These are phyloP conservation scores for Pseudois nayaur DNA, from an alignment of 2,113 vertebrate genomes.

Conservation along the genomic window DNA sequence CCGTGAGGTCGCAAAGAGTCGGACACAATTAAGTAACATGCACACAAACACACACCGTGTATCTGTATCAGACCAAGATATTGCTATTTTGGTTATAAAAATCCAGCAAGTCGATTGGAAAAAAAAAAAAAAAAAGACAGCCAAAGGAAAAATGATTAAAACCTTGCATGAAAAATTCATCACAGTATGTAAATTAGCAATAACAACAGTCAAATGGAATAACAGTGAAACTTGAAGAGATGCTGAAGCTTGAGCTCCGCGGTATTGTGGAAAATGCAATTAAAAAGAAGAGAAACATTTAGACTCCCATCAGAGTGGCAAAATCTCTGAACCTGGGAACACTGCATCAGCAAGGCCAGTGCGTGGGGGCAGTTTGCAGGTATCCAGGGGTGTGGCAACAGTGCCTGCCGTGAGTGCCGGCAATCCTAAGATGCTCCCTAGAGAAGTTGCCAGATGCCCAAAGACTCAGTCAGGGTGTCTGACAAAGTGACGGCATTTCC, in stretches of 20 bases:
- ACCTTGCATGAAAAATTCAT: not conserved
- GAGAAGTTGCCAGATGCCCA: not conserved
- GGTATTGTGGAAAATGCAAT: not conserved
- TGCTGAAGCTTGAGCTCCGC: not conserved
- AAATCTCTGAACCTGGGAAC: not conserved
- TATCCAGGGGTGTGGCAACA: not conserved
- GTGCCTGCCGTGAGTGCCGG: rapidly evolving
- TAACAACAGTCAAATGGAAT: not conserved
- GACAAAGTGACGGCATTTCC: not conserved
- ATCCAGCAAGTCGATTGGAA: not conserved
- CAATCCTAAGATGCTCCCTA: not conserved
- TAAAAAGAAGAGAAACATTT: not conserved
- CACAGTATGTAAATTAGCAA: not conserved
- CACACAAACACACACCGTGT: not conserved
- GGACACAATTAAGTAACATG: not conserved
- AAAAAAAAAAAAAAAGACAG: not conserved
- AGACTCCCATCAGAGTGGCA: not conserved
- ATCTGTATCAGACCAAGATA: not conserved
- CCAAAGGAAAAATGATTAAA: not conserved
- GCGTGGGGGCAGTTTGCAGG: not conserved
- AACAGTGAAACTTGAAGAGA: not conserved
- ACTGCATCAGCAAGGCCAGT: not conserved
- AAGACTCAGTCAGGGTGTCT: not conserved
- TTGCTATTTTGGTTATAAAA: not conserved
- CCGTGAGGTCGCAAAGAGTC: rapidly evolving